phyloP scores from a whole-genome alignment of 2,888 invertebrate genomes.

The Protodeltote pygarga region DNA sequence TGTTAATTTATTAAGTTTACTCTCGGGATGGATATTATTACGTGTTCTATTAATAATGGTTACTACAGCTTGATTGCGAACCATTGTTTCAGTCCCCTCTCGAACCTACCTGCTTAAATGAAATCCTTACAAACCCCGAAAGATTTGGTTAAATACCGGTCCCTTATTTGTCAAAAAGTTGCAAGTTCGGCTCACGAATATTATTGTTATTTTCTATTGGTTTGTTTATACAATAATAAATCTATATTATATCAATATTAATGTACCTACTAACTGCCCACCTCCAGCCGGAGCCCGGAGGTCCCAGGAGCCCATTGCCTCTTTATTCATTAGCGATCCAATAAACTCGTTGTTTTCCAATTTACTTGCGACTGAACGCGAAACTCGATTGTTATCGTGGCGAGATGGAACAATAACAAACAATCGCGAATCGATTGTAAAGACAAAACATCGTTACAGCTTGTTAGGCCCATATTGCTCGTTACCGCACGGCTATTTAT shows the following conservation, averaged over 20 bases:
- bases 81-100: constrained; percentile 1
- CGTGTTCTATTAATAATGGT: constrained; percentile 61
- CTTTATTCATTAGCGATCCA: constrained; percentile 34
- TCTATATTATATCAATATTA: no score
- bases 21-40: constrained; percentile 58
- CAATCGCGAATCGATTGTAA: constrained; percentile 71
- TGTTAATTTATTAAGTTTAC: constrained; percentile 77
- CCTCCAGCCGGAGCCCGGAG: no score
- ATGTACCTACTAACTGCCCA: background rate
- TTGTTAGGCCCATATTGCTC: constrained; percentile 82
- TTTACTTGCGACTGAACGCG: constrained; percentile 51
- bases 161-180: no score
- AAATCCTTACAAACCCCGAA: no score
- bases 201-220: no score
- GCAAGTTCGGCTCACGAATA: no score
- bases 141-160: no score
- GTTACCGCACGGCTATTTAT: constrained; percentile 82
- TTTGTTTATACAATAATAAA: no score
- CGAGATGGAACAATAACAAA: constrained; percentile 68
- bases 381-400: constrained; percentile 56
- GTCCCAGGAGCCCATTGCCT: background rate
- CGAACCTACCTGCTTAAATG: background rate
- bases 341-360: constrained; percentile 48
- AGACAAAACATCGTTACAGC: constrained; percentile 80
- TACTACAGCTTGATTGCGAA: constrained; percentile 18